Percentiles rank a stretch among this genome's conserved stretches.
Evolutionary conservation across 2,797 vertebrate genomes (phyloP).

Genomic region (Rhynchonycteris naso): DNA sequence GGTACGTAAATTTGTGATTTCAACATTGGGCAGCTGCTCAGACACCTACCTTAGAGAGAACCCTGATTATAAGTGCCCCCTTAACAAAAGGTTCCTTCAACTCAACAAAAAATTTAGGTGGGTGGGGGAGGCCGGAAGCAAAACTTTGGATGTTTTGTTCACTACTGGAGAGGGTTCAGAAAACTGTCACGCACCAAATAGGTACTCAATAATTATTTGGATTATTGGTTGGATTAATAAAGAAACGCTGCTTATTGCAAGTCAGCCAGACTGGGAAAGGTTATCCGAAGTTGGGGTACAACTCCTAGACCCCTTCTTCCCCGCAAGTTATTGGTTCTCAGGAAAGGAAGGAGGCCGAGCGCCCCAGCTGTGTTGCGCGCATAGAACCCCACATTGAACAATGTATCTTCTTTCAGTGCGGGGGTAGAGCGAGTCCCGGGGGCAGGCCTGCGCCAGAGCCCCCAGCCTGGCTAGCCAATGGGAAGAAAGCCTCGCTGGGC

Average conservation of each 20-base stretch:
- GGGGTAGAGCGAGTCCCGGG: neutral
- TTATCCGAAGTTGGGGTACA: neutral
- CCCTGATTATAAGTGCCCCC: too few relatives aligned
- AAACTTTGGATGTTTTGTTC: neutral
- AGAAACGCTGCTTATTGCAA: neutral
- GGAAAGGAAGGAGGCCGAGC: neutral
- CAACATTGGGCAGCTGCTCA: too few relatives aligned
- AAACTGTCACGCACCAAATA: neutral
- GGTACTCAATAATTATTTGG: neutral
- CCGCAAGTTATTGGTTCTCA: neutral
- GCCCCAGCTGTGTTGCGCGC: neutral
- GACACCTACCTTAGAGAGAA: too few relatives aligned
- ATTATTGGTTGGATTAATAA: neutral
- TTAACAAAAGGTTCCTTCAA: too few relatives aligned
- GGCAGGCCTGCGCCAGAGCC: too few relatives aligned
- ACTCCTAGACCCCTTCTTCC: neutral
- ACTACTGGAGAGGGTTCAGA: neutral
- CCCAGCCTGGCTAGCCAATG: neutral
- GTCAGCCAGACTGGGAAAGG: neutral
- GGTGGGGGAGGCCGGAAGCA: neutral
- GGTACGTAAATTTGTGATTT: too few relatives aligned
- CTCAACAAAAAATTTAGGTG: neutral
- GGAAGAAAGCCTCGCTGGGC: neutral
- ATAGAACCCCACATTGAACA: neutral
- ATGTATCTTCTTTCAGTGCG: neutral